Base-by-base conservation (phyloP, 2,888 invertebrate species). In the Zootermopsis nevadensis region DNA sequence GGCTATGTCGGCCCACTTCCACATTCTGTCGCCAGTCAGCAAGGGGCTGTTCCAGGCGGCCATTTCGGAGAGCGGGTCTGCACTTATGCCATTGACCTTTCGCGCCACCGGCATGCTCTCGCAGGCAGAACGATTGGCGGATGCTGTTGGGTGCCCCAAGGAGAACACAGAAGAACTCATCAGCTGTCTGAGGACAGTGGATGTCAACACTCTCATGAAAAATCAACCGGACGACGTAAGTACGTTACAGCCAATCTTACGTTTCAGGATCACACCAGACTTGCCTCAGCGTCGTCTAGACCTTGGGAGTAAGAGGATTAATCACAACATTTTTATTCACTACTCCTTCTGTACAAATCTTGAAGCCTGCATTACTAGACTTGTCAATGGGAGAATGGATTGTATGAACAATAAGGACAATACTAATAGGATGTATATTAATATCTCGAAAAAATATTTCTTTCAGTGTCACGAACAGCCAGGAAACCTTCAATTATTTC, bases 11-110 rank as follows among this genome's bases (percentile, higher is more conserved):
- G 69, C 33, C 8, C 69, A 69, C 33, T 69, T 33, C 69, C 69
- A 69, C 69, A 12, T 69, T 6, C 69, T 69, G 8, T 69, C 69
- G 10, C 69, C 30, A 12, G 15, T 31, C 69, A 69, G 69, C 31
- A 69, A 69, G 69, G 69, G 69, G 31, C 69, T 69, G 69, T 69
- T 69, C 33, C 69, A 69, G 22, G 33, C 33, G 27, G 69, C 19
- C 69, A 69, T 69, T 22, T 3, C 31, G 22, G 69, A 69, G 31
- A 69, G 69, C 22, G 69, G 69, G 6, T 69, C 69, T 0, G 69
- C 69, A 22, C 69, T 69, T 6, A 69, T 69, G 69, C 33, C 69
- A 4, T 8, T 69, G 31, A 15, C 22, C 22, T 31, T 33, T 30
- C 27, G 27, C 2, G 33, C 69, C 0, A 24, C 10, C 12, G 10